phyloP scores from a whole-genome alignment of 2,113 vertebrate species.

The Pterocles orientalis region DNA sequence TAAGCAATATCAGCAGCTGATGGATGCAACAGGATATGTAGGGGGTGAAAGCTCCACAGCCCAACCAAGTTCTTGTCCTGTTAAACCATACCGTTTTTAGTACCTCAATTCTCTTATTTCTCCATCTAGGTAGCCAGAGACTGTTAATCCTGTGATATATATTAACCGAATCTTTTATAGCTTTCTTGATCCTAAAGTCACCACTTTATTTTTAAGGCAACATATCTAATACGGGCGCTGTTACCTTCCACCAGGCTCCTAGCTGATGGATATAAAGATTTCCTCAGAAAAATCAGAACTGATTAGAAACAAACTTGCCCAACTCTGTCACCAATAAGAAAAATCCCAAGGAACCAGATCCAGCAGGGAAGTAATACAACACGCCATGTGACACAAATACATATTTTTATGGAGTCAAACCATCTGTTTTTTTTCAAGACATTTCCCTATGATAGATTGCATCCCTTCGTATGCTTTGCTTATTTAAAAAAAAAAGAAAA shows the following conservation, averaged over 20 bases:
- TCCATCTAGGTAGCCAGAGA: not conserved
- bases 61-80: not conserved
- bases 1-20: not conserved
- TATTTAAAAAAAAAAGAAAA: not conserved
- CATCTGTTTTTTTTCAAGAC: not conserved
- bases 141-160: not conserved
- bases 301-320: constrained; percentile 4
- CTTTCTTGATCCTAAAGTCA: not conserved
- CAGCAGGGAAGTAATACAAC: not conserved
- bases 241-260: not conserved
- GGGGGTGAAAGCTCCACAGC: not conserved
- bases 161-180: not conserved
- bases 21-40: not conserved
- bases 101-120: not conserved
- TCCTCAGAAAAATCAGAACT: not conserved
- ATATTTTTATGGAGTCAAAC: constrained; percentile 20
- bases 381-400: not conserved
- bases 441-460: not conserved
- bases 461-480: not conserved
- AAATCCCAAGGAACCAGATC: not conserved
- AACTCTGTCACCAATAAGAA: not conserved
- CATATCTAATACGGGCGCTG: not conserved
- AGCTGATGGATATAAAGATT: not conserved
- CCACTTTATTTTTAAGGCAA: not conserved
- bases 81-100: not conserved